Base-by-base conservation (phyloP, 1,140 invertebrate species). In the Heliconius nattereri region DNA sequence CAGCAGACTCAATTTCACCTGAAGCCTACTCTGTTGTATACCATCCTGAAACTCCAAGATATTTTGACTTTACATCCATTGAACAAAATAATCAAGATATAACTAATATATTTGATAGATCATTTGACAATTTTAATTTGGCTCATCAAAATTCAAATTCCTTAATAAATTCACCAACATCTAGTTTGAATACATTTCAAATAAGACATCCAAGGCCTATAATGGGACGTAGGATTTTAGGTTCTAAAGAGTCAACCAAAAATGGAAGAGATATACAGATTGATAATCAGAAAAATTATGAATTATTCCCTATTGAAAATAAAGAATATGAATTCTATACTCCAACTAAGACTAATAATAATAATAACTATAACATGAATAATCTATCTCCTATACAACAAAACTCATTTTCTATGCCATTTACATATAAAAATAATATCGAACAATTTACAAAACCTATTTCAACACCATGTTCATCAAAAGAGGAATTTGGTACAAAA, bases 1-100 rank as follows among this genome's bases (percentile, higher is more conserved):
- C 90, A 0, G 81, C 89, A 0, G 90, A 94, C 78, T 92, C 91
- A 0, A 87, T 80, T 13, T 92, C 92, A 8, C 91, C 92, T 3
- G 91, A 91, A 26, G 86, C 87, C 0, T 91, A 89, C 16, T 80
- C 71, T 26, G 87, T 89, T 16, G 3, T 29, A 66, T 66, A 29
- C 23, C 60, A 26, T 16, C 0, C 83, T 87, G 29, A 85, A 86
- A 23, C 60, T 35, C 60, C 23, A 29, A 66, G 60, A 66, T 29
- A 66, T 66, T 26, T 66, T 16, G 60, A 66, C 26, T 29, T 66
- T 1, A 29, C n/a, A 66, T 29, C 60, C 9, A 29, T 66, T 16
- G 60, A 66, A 66, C 60, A 26, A 29, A 66, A 13, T 29, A 66
- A 26, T 66, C 60, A 66, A 66, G 60, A 66, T 29, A 3, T 66